Evolutionary conservation across 2,797 vertebrate genomes (phyloP).

Genomic region (Rhincodon typus): DNA sequence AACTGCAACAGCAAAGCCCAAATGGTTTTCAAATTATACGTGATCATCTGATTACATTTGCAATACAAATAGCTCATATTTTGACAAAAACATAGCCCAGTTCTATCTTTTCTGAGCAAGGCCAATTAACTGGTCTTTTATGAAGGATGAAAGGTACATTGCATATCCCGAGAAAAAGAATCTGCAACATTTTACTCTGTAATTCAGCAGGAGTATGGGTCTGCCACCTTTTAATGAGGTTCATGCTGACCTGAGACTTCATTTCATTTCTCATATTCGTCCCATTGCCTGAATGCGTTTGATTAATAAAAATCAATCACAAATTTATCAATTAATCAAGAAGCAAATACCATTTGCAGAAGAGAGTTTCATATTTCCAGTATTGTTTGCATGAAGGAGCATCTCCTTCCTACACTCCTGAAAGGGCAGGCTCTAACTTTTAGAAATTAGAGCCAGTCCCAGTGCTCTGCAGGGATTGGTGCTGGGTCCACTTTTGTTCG

Average conservation of each 20-base stretch:
- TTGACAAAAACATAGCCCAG: no score
- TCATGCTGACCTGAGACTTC: no score
- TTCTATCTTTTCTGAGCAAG: not conserved
- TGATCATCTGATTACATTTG: not conserved
- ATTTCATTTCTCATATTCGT: no score
- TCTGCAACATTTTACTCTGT: not conserved
- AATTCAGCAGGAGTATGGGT: not conserved
- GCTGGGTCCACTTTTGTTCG: no score
- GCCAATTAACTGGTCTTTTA: not conserved
- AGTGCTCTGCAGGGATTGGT: no score
- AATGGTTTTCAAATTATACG: not conserved
- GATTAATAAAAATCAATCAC: no score
- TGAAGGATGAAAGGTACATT: not conserved
- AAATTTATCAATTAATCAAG: not conserved
- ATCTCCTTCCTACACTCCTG: no score
- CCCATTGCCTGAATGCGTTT: no score
- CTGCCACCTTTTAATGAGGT: not conserved
- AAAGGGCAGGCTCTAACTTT: no score
- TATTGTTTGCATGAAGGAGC: no score
- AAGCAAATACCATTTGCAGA: not conserved
- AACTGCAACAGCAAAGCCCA: not conserved
- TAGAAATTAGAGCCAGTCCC: no score
- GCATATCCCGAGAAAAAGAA: not conserved
- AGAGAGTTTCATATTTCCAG: not conserved
- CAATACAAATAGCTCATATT: not conserved